Conservation (phyloP, 2,113 vertebrate genomes). For the Chinchilla lanigera region DNA sequence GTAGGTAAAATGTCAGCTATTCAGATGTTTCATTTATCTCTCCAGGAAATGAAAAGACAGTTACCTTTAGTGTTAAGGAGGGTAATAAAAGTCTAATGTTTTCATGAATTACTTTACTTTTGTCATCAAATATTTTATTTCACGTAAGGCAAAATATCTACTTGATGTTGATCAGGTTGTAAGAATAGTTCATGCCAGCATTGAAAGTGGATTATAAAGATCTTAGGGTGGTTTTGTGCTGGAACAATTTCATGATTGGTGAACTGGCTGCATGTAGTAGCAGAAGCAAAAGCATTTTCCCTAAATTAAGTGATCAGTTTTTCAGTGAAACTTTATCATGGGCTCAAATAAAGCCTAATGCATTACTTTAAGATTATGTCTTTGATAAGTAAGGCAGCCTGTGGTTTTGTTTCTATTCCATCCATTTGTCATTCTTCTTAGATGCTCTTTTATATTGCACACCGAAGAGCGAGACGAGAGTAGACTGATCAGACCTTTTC, state of each 20-base stretch:
- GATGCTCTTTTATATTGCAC: not conserved
- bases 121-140: constrained; percentile 44
- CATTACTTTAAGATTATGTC: not conserved
- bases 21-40: constrained; percentile 55
- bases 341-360: not conserved
- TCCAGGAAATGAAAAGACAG: constrained; percentile 47
- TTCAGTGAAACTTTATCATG: not conserved
- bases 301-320: not conserved
- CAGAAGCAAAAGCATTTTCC: not conserved
- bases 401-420: not conserved
- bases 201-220: not conserved
- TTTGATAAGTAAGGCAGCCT: not conserved
- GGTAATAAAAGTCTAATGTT: not conserved
- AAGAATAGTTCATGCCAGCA: not conserved
- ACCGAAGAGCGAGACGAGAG: not conserved
- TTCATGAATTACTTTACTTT: constrained; percentile 24
- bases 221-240: not conserved
- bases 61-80: not conserved
- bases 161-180: not conserved
- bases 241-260: not conserved
- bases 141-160: not conserved
- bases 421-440: not conserved
- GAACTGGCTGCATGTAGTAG: not conserved
- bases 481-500: not conserved
- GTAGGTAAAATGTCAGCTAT: constrained; percentile 59